Conservation (phyloP, 2,113 vertebrate species). For the Protobothrops flavoviridis region DNA sequence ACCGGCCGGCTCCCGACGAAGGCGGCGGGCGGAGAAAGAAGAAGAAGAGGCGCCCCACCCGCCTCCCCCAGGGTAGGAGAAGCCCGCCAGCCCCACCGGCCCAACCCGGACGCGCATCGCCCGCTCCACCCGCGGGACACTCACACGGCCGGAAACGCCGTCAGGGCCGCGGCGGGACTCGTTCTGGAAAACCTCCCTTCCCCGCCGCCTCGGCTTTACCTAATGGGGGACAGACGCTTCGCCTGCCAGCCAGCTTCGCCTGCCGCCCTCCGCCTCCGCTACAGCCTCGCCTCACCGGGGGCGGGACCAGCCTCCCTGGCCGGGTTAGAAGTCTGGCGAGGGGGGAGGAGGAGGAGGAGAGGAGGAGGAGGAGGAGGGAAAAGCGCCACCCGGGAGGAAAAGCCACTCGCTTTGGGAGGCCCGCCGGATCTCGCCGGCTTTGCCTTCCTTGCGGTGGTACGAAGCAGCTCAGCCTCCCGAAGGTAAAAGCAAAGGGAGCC, state of each 20-base stretch:
- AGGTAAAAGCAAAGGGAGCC: background rate
- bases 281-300: background rate
- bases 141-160: slow-evolving; percentile 52
- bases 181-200: background rate
- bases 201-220: background rate
- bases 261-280: background rate
- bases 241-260: background rate
- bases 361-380: background rate
- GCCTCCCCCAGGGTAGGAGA: background rate
- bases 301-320: background rate
- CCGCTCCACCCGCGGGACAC: background rate
- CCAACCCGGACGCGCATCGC: slow-evolving; percentile 54
- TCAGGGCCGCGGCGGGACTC: slow-evolving; percentile 31
- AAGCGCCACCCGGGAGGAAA: background rate
- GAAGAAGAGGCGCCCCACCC: background rate
- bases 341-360: background rate
- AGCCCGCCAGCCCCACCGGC: slow-evolving; percentile 10
- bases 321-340: background rate
- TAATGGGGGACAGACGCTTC: background rate
- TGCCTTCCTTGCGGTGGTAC: background rate
- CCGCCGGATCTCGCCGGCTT: too few relatives aligned
- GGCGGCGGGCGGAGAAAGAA: background rate
- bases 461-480: background rate
- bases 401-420: background rate
- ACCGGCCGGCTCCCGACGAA: background rate